Evolutionary conservation across 2,113 vertebrate species (phyloP).

Genomic region (Eulemur macaco): DNA sequence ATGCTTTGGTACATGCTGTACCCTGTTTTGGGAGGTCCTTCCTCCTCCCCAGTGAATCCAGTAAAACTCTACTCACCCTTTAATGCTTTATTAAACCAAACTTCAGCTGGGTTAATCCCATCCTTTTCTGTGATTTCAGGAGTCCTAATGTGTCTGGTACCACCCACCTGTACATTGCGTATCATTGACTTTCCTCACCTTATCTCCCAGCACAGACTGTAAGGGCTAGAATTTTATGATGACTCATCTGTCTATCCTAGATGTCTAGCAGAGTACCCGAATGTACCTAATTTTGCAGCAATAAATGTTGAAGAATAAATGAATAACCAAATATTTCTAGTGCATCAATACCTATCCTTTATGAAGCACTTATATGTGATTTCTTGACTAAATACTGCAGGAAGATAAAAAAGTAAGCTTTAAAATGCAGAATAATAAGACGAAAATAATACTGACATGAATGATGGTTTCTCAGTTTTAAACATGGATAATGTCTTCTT

Average conservation of each 20-base stretch:
- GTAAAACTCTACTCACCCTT: neutral
- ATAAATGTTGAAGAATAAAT: conserved; percentile 5
- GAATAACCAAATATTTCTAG: neutral
- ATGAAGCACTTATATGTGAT: neutral
- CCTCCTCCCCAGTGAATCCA: neutral
- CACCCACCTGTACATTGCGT: neutral
- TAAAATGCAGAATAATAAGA: neutral
- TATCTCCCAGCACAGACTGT: neutral
- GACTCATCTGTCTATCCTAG: neutral
- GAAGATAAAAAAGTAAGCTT: neutral
- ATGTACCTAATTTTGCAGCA: neutral
- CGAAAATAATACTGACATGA: neutral
- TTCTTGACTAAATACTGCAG: neutral
- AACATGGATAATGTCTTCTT: neutral
- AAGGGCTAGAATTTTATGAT: neutral
- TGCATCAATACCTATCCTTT: neutral
- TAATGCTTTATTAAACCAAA: neutral
- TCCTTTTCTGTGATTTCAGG: neutral
- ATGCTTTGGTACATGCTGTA: neutral
- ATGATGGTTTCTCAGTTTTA: neutral
- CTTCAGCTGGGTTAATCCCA: neutral
- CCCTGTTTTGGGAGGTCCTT: neutral
- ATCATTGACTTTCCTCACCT: neutral
- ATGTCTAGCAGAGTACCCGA: neutral
- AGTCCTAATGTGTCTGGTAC: neutral